These are phyloP conservation scores for Amyelois transitella DNA, from an alignment of 1,140 invertebrate genomes.

Conservation along the genomic window DNA sequence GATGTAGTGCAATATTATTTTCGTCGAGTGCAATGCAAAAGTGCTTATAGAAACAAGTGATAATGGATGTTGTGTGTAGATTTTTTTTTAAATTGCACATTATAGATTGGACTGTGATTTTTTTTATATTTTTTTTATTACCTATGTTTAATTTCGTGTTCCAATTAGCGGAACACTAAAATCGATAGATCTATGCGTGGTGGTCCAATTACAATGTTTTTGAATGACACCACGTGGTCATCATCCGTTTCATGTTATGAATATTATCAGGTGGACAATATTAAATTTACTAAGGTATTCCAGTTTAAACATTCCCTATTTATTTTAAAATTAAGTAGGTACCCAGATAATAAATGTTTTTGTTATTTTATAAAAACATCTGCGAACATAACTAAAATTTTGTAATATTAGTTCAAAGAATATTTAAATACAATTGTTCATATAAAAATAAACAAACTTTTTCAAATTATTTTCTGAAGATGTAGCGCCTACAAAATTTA, in stretches of 20 bases:
- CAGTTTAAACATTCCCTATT: too few relatives aligned
- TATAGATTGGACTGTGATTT: slow-evolving; percentile 22
- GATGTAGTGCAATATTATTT: slow-evolving; percentile 32
- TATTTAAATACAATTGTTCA: too few relatives aligned
- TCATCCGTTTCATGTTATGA: background rate
- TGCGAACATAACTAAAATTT: too few relatives aligned
- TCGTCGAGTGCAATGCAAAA: slow-evolving; percentile 24
- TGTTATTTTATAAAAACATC: too few relatives aligned
- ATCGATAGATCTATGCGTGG: slow-evolving; percentile 16
- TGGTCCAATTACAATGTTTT: background rate
- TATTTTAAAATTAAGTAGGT: too few relatives aligned
- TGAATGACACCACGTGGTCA: slow-evolving; percentile 18
- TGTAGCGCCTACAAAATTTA: too few relatives aligned
- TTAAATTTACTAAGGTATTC: too few relatives aligned
- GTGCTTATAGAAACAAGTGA: slow-evolving; percentile 40
- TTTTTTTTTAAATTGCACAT: slow-evolving; percentile 12
- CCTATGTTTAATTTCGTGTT: background rate
- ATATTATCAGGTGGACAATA: slow-evolving; percentile 23
- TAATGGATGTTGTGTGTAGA: slow-evolving; percentile 52
- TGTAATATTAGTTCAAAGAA: too few relatives aligned
- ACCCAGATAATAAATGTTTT: too few relatives aligned
- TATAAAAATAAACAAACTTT: too few relatives aligned
- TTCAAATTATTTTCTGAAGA: too few relatives aligned
- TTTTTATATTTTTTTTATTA: slow-evolving; percentile 18
- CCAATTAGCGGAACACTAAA: slow-evolving; percentile 14